Percentiles rank a stretch among this genome's conserved stretches.
These are phyloP conservation scores for Dreissena rostriformis DNA, from an alignment of 1,140 invertebrate genomes.

Conservation along the genomic window DNA sequence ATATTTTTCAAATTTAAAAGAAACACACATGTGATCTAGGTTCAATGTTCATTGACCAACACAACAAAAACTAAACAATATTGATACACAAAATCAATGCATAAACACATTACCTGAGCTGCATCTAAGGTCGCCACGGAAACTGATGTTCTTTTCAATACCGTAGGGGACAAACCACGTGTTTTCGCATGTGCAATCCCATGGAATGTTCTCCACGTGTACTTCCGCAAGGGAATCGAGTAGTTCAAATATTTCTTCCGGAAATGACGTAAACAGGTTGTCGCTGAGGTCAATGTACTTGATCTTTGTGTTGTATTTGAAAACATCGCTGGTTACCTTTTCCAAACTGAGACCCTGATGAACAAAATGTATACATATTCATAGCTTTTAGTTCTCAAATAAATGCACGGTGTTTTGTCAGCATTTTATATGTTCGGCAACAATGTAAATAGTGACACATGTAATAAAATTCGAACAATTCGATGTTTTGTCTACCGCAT, in stretches of 20 bases:
- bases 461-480: too few species aligned
- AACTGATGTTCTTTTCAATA: slow-evolving; percentile 17
- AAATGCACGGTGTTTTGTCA: too few species aligned
- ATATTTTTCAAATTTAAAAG: too few species aligned
- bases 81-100: background rate
- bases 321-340: background rate
- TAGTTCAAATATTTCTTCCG: slow-evolving; percentile 4
- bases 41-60: too few species aligned
- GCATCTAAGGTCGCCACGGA: slow-evolving; percentile 18
- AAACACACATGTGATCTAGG: too few species aligned
- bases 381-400: too few species aligned
- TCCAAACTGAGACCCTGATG: too few species aligned
- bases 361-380: too few species aligned
- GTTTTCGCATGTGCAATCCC: slow-evolving; percentile 28
- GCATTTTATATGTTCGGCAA: too few species aligned
- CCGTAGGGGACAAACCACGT: slow-evolving; percentile 24
- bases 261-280: slow-evolving; percentile 10
- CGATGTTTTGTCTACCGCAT: too few species aligned
- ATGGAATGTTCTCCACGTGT: background rate
- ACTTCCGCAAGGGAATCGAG: slow-evolving; percentile 5
- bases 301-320: slow-evolving; percentile 16
- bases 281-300: slow-evolving; percentile 27
- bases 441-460: too few species aligned
- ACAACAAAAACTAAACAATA: too few species aligned
- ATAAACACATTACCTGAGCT: background rate